phyloP scores from a whole-genome alignment of 2,888 invertebrate genomes.

The Stenoptilia bipunctidactyla region DNA sequence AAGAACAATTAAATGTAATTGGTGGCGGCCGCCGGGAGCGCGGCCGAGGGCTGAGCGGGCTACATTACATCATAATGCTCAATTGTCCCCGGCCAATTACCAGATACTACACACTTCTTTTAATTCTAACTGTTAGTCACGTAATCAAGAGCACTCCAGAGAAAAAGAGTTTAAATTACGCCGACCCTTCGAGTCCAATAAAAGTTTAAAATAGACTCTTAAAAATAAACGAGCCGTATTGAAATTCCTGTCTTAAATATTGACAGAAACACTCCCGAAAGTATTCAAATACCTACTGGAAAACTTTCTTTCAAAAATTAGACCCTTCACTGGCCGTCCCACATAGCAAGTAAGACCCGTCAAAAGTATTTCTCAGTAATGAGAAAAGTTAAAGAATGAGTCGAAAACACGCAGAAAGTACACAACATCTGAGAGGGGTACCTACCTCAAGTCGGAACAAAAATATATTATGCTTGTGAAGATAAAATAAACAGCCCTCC shows the following conservation, averaged over 20 bases:
- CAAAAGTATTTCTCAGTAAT: background rate
- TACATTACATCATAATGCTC: constrained; percentile 1
- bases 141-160: no score
- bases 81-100: background rate
- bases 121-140: no score
- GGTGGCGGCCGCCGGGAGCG: constrained; percentile 15
- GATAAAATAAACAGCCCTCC: no score
- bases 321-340: background rate
- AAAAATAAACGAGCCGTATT: no score
- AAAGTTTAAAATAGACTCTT: no score
- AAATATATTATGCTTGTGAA: background rate
- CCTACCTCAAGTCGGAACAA: background rate
- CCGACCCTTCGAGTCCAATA: no score
- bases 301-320: no score
- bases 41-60: constrained; percentile 17
- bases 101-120: no score
- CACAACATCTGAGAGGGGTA: background rate
- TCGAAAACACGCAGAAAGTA: background rate
- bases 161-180: no score
- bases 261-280: no score
- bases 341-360: background rate
- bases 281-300: no score
- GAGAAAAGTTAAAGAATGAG: background rate
- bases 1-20: constrained; percentile 61
- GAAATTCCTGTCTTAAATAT: no score